A percentile compares a stretch with the other conserved stretches of the same genome.
phyloP scores from a whole-genome alignment of 1,140 invertebrate species.

The Temnothorax nylanderi region DNA sequence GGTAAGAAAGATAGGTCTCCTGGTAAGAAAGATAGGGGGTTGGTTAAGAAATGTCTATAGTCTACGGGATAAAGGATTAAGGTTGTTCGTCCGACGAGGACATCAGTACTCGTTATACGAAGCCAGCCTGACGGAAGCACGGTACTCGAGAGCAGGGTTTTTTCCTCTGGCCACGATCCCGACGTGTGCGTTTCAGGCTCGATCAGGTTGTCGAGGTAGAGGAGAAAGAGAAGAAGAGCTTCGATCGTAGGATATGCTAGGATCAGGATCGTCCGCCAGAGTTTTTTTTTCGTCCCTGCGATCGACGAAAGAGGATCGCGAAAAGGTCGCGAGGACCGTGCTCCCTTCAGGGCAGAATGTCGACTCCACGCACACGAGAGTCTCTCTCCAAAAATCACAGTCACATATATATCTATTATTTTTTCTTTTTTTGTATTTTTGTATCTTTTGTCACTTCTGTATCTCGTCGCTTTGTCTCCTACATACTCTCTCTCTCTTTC shows the following conservation, averaged over 20 bases:
- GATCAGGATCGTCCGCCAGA: conserved; percentile 37
- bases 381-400: conserved; percentile 74
- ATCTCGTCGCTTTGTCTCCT: conserved; percentile 34
- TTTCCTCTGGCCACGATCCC: conserved; percentile 40
- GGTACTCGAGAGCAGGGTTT: conserved; percentile 7
- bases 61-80: not conserved
- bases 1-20: no score
- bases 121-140: conserved; percentile 47
- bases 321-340: conserved; percentile 32
- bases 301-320: conserved; percentile 26
- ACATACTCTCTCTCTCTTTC: conserved; percentile 53
- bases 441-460: conserved; percentile 40
- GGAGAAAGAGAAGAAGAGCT: conserved; percentile 3
- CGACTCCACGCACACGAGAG: conserved; percentile 71
- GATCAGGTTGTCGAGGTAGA: conserved; percentile 40
- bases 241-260: conserved; percentile 55
- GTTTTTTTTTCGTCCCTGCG: not conserved
- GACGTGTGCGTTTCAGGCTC: conserved; percentile 63
- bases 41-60: not conserved
- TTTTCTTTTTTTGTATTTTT: conserved; percentile 57
- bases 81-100: not conserved
- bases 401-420: conserved; percentile 74
- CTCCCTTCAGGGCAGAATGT: conserved; percentile 63
- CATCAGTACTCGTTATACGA: not conserved
- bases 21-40: not conserved